Evolutionary conservation across 1,140 invertebrate species (phyloP).

Genomic region (Achatina immaculata): DNA sequence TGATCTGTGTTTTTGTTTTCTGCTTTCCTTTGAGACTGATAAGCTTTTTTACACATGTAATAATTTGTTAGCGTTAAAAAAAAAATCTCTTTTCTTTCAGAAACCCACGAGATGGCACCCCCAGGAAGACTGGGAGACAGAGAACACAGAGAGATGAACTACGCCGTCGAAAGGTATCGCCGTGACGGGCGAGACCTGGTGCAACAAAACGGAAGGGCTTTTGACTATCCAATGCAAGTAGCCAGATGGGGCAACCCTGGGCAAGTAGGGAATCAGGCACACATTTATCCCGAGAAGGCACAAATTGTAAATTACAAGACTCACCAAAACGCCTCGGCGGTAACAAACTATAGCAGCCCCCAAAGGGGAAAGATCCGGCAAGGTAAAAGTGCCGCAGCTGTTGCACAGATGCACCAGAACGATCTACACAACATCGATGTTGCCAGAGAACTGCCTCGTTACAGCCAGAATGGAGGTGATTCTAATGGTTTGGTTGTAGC

Average conservation of each 20-base stretch:
- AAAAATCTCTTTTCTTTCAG: too few species aligned
- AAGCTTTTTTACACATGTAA: too few species aligned
- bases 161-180: neutral
- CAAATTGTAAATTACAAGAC: neutral
- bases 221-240: neutral
- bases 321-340: neutral
- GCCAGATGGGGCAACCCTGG: neutral
- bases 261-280: neutral
- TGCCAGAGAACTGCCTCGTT: too few species aligned
- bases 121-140: neutral
- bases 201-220: neutral
- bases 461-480: neutral
- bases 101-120: neutral
- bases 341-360: neutral
- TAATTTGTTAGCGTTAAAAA: too few species aligned
- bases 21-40: too few species aligned
- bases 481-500: neutral
- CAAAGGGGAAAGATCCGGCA: neutral
- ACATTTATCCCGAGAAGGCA: neutral
- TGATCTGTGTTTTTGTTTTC: too few species aligned
- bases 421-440: neutral
- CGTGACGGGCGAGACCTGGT: neutral
- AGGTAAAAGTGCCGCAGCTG: neutral
- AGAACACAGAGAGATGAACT: neutral
- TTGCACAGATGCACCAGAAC: conserved; percentile 9